Percentiles rank a stretch among this genome's conserved stretches.
Conservation (phyloP, 2,888 invertebrate species). For the Athripsodes cinereus region DNA sequence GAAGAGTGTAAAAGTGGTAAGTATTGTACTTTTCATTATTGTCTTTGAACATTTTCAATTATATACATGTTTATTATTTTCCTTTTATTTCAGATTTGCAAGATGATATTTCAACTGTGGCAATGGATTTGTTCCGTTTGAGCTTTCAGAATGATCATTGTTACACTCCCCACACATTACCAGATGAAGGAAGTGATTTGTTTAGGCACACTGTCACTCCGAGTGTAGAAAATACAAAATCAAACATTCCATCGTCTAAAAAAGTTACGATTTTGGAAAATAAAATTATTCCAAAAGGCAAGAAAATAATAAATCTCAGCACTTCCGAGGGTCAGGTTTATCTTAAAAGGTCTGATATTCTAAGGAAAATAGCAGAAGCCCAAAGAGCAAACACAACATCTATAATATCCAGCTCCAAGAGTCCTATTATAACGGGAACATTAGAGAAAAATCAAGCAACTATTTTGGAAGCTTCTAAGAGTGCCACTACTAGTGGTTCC, state of each 20-base stretch:
- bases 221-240: slow-evolving; percentile 9
- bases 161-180: slow-evolving; percentile 66
- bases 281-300: slow-evolving; percentile 48
- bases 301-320: slow-evolving; percentile 40
- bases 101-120: slow-evolving; percentile 37
- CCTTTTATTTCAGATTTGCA: slow-evolving; percentile 14
- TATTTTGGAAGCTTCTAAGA: slow-evolving; percentile 28
- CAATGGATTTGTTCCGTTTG: slow-evolving; percentile 50
- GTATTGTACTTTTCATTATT: background rate
- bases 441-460: background rate
- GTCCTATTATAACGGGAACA: background rate
- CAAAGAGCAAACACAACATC: slow-evolving; percentile 7
- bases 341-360: slow-evolving; percentile 41
- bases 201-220: background rate
- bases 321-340: slow-evolving; percentile 38
- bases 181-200: slow-evolving; percentile 35
- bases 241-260: slow-evolving; percentile 38
- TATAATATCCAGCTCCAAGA: background rate
- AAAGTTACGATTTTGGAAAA: slow-evolving; percentile 49
- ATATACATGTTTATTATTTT: no score
- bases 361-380: slow-evolving; percentile 33
- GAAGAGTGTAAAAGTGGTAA: background rate
- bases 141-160: slow-evolving; percentile 76
- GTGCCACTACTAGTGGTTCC: background rate
- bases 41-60: slow-evolving; percentile 31